Evolutionary conservation across 2,113 vertebrate species (phyloP).

Genomic region (Channa argus): DNA sequence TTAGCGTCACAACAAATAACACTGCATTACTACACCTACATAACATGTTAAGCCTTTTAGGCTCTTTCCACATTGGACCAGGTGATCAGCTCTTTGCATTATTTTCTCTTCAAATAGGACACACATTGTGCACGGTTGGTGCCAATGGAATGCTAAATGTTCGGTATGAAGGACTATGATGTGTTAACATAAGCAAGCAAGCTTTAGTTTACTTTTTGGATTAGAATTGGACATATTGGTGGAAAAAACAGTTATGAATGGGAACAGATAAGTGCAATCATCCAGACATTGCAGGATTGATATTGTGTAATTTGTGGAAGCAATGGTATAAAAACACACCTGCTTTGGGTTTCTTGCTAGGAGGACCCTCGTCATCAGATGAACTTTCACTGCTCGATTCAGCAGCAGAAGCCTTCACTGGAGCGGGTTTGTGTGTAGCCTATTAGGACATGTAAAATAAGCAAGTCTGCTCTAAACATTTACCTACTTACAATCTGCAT

Average conservation of each 20-base stretch:
- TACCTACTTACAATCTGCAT: neutral
- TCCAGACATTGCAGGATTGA: neutral
- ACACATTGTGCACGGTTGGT: too few relatives aligned
- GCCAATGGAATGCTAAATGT: too few relatives aligned
- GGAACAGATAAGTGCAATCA: too few relatives aligned
- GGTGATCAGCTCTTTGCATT: neutral
- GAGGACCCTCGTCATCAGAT: slow-evolving; percentile 82
- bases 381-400: slow-evolving; percentile 82
- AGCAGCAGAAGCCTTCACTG: slow-evolving; percentile 55
- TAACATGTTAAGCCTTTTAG: too few relatives aligned
- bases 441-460: slow-evolving; percentile 25
- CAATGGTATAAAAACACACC: slow-evolving; percentile 60
- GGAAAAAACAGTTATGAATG: too few relatives aligned
- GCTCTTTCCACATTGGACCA: neutral
- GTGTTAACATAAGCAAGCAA: too few relatives aligned
- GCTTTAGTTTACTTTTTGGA: too few relatives aligned
- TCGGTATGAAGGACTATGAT: too few relatives aligned
- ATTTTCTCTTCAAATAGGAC: too few relatives aligned
- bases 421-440: slow-evolving; percentile 60
- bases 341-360: slow-evolving; percentile 82
- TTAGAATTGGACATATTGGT: too few relatives aligned
- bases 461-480: neutral
- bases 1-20: slow-evolving; percentile 5
- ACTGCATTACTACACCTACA: rapidly evolving
- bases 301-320: neutral